These are phyloP conservation scores for Calidris pygmaea DNA, from an alignment of 2,113 vertebrate species.

Conservation along the genomic window DNA sequence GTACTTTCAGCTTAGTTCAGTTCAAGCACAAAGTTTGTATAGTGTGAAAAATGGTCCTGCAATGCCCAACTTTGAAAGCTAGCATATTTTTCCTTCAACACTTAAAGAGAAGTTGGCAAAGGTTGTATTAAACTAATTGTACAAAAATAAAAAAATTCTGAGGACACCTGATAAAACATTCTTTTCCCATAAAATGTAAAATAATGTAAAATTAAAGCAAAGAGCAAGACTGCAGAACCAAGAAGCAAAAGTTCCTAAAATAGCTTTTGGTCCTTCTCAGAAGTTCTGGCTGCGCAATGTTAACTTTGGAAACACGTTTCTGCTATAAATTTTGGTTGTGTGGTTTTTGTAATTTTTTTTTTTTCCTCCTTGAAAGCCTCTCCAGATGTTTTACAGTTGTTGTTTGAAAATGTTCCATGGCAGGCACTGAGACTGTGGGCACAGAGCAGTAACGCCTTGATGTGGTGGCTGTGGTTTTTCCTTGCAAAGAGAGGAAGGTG, in stretches of 20 bases:
- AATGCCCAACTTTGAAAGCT: neutral
- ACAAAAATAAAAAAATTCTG: neutral
- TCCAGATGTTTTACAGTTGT: slow-evolving; percentile 63
- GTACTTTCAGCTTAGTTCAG: neutral
- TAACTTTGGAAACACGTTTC: slow-evolving; percentile 57
- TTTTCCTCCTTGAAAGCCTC: slow-evolving; percentile 34
- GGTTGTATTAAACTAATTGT: neutral
- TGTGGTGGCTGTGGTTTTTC: slow-evolving; percentile 39
- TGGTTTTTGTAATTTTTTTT: slow-evolving; percentile 25
- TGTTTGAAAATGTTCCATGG: slow-evolving; percentile 51
- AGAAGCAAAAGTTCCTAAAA: slow-evolving; percentile 31
- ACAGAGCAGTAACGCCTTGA: slow-evolving; percentile 21
- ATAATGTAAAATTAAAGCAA: slow-evolving; percentile 11
- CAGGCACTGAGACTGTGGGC: neutral
- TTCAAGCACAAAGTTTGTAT: neutral
- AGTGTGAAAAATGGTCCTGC: neutral
- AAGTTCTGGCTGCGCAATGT: slow-evolving; percentile 38
- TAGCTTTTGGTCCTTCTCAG: slow-evolving; percentile 23
- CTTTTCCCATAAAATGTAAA: neutral
- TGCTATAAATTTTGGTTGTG: slow-evolving; percentile 57
- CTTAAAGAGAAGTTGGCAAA: neutral
- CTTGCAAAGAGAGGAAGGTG: slow-evolving; percentile 10
- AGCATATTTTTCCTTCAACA: neutral
- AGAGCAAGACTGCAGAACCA: neutral
- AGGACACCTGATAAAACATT: slow-evolving; percentile 46